Evolutionary conservation across 1,140 invertebrate genomes (phyloP).

Genomic region (Ganaspis sp.): DNA sequence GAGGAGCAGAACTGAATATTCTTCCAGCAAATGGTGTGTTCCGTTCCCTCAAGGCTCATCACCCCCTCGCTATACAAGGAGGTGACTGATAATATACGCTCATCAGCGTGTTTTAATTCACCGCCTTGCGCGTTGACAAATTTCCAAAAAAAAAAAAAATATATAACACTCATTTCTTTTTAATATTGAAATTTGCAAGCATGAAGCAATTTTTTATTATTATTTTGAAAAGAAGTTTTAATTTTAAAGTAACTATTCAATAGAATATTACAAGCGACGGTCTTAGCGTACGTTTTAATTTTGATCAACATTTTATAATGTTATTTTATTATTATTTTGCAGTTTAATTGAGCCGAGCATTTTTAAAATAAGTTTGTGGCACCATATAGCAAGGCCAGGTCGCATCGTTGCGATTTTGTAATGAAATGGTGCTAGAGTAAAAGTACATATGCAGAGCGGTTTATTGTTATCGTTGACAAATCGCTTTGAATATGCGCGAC

Average conservation of each 20-base stretch:
- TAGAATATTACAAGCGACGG: not conserved
- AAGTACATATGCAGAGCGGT: conserved; percentile 49
- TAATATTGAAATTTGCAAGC: not conserved
- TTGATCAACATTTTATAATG: not conserved
- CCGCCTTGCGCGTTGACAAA: not conserved
- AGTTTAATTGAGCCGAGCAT: not conserved
- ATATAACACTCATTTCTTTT: not conserved
- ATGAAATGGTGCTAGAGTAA: conserved; percentile 53
- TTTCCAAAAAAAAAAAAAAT: not conserved
- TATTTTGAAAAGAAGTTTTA: not conserved
- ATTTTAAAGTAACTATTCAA: not conserved
- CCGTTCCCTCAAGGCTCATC: conserved; percentile 65
- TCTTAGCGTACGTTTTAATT: not conserved
- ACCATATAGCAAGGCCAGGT: conserved; percentile 48
- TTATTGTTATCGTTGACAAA: conserved; percentile 9
- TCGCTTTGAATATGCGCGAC: conserved; percentile 56
- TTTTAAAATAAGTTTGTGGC: conserved; percentile 31
- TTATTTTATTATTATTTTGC: not conserved
- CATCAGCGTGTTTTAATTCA: conserved; percentile 13
- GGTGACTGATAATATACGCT: conserved; percentile 55
- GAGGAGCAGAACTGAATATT: conserved; percentile 74
- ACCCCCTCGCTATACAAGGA: conserved; percentile 68
- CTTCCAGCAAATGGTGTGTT: conserved; percentile 73
- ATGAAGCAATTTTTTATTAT: not conserved
- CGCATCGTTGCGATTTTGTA: conserved; percentile 51